phyloP scores from a whole-genome alignment of 2,113 vertebrate genomes.

The Malurus elegans region DNA sequence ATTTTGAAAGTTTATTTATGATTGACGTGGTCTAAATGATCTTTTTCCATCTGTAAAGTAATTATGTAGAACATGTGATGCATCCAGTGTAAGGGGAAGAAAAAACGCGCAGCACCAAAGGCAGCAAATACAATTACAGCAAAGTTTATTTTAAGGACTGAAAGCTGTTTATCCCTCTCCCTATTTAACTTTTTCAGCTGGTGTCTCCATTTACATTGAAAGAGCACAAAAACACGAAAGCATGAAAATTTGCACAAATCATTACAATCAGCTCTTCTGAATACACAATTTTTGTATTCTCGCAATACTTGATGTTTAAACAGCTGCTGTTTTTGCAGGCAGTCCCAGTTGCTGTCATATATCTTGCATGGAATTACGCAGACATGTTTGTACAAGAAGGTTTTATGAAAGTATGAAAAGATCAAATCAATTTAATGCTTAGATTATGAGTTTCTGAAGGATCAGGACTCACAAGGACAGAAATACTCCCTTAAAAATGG shows the following conservation, averaged over 20 bases:
- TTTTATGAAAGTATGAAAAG: neutral
- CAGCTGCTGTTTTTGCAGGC: neutral
- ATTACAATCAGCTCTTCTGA: neutral
- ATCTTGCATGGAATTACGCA: neutral
- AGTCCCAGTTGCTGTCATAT: neutral
- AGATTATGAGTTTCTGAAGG: neutral
- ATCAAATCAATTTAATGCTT: neutral
- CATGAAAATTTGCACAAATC: neutral
- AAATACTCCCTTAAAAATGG: neutral
- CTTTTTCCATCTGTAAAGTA: neutral
- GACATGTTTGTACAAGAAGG: neutral
- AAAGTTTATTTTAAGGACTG: neutral
- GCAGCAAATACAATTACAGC: neutral
- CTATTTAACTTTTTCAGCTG: neutral
- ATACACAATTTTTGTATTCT: neutral
- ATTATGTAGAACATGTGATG: neutral
- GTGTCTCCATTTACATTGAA: neutral
- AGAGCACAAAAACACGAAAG: neutral
- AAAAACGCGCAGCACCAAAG: neutral
- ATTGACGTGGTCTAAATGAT: neutral
- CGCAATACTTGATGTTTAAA: neutral
- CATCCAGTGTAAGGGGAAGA: neutral
- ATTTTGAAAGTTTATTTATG: neutral
- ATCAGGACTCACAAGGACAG: neutral
- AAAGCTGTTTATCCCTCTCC: neutral